Evolutionary conservation across 2,797 vertebrate genomes (phyloP), one percentile per base, ranked within the genome.

Genomic region (Myotis findleyi): DNA sequence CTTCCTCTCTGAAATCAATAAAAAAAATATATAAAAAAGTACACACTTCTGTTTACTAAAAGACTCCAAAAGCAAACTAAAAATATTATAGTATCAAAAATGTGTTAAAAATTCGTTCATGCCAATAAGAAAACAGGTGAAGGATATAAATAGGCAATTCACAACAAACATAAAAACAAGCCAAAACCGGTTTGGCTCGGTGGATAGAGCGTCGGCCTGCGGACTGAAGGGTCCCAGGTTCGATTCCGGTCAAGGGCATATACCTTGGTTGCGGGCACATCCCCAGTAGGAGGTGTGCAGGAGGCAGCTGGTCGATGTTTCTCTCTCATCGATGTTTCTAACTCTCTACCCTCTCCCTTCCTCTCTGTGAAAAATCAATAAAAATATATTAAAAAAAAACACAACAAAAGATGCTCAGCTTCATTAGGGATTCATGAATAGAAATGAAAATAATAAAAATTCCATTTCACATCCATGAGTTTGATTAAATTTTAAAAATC

Each of bases 381-480:
- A 36, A 36, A 4, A 36, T 36, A 36, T 36, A 4, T 36, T 4
- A 36, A 36, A 36, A 36, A 36, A 4, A 36, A 36, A 36, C 36
- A 36, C 36, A 91, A 36, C 36, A 91, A 95, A 89, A 93, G 64
- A 92, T 59, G 49, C 14, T 85, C 44, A 75, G 30, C 72, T 33
- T 76, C 81, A 86, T 30, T 59, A 86, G 57, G 41, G 62, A 86
- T 75, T 86, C 57, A 93, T 68, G 47, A 89, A 68, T 68, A 5
- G 13, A 86, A 69, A 92, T 68, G 75, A 75, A 75, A 93, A 80
- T 72, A 83, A 66, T 57, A 80, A 89, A 72, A 68, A 75, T 87
- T 89, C 41, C 41, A 88, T 53, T 53, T 69, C 36, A 20, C 75
- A 89, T 27, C 84, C 5, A 77, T 25, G 90, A 77, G 23, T 41